Percentiles rank a stretch among this genome's conserved stretches.
Evolutionary conservation across 2,113 vertebrate genomes (phyloP).

Genomic region (Calonectris borealis): DNA sequence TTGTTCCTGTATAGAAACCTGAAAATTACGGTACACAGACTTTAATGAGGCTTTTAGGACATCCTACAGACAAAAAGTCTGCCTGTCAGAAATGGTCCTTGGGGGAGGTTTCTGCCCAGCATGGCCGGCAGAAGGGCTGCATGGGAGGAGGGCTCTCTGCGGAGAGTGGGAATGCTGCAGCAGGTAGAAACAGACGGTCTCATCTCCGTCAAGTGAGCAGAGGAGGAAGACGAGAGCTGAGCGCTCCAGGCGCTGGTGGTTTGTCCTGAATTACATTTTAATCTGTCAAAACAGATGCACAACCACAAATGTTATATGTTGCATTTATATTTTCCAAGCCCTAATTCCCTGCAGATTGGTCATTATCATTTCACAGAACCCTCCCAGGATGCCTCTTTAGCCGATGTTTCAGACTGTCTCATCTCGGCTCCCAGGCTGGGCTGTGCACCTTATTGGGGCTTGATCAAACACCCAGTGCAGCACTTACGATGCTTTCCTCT

Average conservation of each 20-base stretch:
- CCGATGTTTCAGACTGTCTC: neutral
- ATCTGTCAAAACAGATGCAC: slow-evolving; percentile 61
- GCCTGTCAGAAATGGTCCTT: neutral
- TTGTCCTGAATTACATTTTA: slow-evolving; percentile 53
- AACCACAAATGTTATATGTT: slow-evolving; percentile 7
- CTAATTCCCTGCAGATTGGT: slow-evolving; percentile 11
- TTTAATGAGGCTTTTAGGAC: neutral
- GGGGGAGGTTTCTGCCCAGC: neutral
- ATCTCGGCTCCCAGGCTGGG: neutral
- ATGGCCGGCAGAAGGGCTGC: neutral
- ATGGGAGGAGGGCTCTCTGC: neutral
- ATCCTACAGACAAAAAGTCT: neutral
- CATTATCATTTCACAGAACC: neutral
- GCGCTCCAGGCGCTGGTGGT: neutral
- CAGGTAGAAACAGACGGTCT: neutral
- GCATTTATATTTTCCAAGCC: slow-evolving; percentile 27
- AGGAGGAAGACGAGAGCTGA: neutral
- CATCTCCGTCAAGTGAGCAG: neutral
- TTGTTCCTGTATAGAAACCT: neutral
- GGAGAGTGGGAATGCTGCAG: rapidly evolving
- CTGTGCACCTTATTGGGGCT: neutral
- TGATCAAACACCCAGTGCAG: neutral
- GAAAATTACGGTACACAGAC: neutral
- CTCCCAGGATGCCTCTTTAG: neutral
- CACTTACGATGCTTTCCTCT: neutral